phyloP scores from a whole-genome alignment of 2,888 invertebrate species.

The Baronia brevicornis region DNA sequence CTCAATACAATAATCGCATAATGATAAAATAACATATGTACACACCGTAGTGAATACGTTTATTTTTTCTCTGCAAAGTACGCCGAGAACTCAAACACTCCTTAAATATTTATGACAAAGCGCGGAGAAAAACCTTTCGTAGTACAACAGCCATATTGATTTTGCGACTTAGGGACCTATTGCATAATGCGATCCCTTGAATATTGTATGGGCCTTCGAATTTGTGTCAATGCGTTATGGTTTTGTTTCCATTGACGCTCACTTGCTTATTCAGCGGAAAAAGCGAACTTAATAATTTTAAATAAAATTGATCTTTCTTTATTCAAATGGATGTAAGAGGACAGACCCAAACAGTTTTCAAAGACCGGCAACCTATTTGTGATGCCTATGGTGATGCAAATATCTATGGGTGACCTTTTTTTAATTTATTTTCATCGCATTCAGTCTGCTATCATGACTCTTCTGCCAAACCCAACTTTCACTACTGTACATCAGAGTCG shows the following conservation, averaged over 20 bases:
- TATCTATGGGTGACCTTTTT: no score
- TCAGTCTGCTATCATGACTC: no score
- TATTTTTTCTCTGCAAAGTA: constrained; percentile 17
- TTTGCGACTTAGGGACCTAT: constrained; percentile 55
- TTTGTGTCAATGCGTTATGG: constrained; percentile 22
- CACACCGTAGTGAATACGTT: constrained; percentile 20
- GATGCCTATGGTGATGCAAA: no score
- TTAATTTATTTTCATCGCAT: no score
- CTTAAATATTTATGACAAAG: constrained; percentile 63
- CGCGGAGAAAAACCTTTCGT: constrained; percentile 48
- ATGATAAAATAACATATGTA: constrained; percentile 2
- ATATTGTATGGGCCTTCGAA: constrained; percentile 47
- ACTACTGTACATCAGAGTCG: no score
- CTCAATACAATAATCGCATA: constrained; percentile 4
- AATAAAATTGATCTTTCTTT: no score
- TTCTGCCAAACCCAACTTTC: no score
- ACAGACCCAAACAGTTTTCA: no score
- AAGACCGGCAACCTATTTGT: no score
- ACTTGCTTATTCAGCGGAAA: constrained; percentile 10
- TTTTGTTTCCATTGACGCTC: constrained; percentile 13
- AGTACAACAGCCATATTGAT: constrained; percentile 63
- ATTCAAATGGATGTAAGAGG: no score
- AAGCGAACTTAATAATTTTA: no score
- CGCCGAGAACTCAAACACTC: constrained; percentile 34
- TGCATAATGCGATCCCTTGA: constrained; percentile 61